These are phyloP conservation scores for Blera fallax DNA, from an alignment of 2,888 invertebrate species.

Conservation along the genomic window DNA sequence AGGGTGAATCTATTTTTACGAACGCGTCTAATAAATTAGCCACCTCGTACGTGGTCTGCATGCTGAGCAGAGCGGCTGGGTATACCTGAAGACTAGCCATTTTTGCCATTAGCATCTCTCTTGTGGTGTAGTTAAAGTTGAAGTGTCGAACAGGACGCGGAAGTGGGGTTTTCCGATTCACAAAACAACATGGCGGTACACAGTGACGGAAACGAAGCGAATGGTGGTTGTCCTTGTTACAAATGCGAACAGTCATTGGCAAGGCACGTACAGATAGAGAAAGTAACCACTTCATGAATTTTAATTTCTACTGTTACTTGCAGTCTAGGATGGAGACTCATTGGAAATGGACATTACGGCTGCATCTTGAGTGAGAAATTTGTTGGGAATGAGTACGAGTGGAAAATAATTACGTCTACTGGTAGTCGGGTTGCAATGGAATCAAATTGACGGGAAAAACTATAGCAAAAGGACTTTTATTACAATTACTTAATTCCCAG, in stretches of 20 bases:
- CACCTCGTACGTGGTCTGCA: constrained; percentile 54
- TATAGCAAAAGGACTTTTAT: no score
- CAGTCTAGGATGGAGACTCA: background rate
- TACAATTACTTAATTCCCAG: no score
- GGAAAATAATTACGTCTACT: background rate
- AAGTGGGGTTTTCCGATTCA: background rate
- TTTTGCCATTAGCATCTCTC: constrained; percentile 48
- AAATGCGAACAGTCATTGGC: constrained; percentile 7
- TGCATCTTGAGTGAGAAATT: background rate
- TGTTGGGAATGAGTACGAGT: background rate
- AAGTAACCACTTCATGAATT: constrained; percentile 56
- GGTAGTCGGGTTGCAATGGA: background rate
- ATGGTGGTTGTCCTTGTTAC: background rate
- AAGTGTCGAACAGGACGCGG: background rate
- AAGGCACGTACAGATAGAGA: constrained; percentile 35
- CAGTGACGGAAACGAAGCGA: background rate
- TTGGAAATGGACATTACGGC: background rate
- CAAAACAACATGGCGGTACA: background rate
- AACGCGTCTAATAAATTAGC: constrained; percentile 65
- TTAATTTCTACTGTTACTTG: constrained; percentile 18
- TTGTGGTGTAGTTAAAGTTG: constrained; percentile 30
- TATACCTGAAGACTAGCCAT: constrained; percentile 26
- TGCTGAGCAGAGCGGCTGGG: background rate
- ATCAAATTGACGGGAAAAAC: background rate
- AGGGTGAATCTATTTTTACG: constrained; percentile 49